A percentile compares a stretch with the other conserved stretches of the same genome.
These are phyloP conservation scores for Antheraea yamamai DNA, from an alignment of 2,888 invertebrate genomes.

Conservation along the genomic window DNA sequence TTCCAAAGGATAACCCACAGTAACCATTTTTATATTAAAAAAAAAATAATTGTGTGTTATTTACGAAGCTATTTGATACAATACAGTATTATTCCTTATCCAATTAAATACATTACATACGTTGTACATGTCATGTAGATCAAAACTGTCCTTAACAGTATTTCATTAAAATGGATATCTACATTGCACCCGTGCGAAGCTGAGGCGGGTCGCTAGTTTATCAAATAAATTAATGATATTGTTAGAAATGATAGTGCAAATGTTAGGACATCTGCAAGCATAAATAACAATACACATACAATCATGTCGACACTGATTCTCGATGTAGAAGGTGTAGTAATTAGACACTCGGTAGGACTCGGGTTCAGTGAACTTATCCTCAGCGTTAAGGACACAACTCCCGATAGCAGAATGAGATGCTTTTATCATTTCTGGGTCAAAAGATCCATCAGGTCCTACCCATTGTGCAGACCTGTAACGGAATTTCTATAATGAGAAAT, in stretches of 20 bases:
- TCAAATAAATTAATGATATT: no score
- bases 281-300: constrained; percentile 63
- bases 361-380: constrained; percentile 88
- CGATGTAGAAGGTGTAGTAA: constrained; percentile 90
- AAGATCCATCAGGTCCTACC: constrained; percentile 55
- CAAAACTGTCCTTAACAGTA: no score
- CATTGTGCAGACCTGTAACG: constrained; percentile 69
- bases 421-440: constrained; percentile 59
- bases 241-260: not conserved
- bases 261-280: not conserved
- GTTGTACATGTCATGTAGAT: no score
- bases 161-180: no score
- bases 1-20: no score
- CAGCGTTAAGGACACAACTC: constrained; percentile 86
- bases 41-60: no score
- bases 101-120: no score
- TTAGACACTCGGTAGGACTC: constrained; percentile 89
- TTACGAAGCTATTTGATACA: no score
- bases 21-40: no score
- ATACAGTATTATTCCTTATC: no score
- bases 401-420: constrained; percentile 69
- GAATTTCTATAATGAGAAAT: not conserved
- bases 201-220: no score
- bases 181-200: no score
- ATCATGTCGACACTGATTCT: constrained; percentile 89